A percentile compares a stretch with the other conserved stretches of the same genome.
These are phyloP conservation scores for Brachionus rotundiformis DNA, from an alignment of 1,140 invertebrate genomes.

Conservation along the genomic window DNA sequence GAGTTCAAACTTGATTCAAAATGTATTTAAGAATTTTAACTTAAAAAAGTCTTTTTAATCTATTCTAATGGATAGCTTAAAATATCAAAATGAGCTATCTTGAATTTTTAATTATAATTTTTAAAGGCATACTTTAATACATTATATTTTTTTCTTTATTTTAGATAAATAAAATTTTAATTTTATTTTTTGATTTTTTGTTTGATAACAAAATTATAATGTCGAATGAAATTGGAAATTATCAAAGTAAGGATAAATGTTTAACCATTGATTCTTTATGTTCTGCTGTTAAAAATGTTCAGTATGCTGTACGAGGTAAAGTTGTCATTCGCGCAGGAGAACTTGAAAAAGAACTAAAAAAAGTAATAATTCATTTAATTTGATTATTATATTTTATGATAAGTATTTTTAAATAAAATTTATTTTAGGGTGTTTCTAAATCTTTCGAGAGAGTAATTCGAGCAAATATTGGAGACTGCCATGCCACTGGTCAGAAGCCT, in stretches of 20 bases:
- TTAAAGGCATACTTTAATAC: neutral
- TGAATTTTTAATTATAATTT: neutral
- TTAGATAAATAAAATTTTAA: neutral
- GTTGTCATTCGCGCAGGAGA: slow-evolving; percentile 76
- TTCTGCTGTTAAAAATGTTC: slow-evolving; percentile 76
- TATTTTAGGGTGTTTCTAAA: slow-evolving; percentile 75
- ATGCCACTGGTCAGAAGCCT: slow-evolving; percentile 87
- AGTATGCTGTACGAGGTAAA: slow-evolving; percentile 91
- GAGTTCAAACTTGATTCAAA: too few species aligned
- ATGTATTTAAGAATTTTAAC: too few species aligned
- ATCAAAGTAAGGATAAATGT: neutral
- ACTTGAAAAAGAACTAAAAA: slow-evolving; percentile 69
- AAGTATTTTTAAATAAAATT: neutral
- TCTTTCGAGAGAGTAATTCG: slow-evolving; percentile 92
- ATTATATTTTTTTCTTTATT: neutral
- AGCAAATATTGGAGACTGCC: slow-evolving; percentile 97
- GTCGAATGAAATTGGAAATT: neutral
- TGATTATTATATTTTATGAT: neutral
- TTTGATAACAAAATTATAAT: slow-evolving; percentile 1
- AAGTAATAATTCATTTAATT: neutral
- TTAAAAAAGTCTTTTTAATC: too few species aligned
- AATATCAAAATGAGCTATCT: neutral
- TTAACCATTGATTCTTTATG: slow-evolving; percentile 84
- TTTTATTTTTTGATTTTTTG: neutral
- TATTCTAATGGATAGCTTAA: too few species aligned